Evolutionary conservation across 2,113 vertebrate genomes (phyloP).

Genomic region (Campylomormyrus tamandua): DNA sequence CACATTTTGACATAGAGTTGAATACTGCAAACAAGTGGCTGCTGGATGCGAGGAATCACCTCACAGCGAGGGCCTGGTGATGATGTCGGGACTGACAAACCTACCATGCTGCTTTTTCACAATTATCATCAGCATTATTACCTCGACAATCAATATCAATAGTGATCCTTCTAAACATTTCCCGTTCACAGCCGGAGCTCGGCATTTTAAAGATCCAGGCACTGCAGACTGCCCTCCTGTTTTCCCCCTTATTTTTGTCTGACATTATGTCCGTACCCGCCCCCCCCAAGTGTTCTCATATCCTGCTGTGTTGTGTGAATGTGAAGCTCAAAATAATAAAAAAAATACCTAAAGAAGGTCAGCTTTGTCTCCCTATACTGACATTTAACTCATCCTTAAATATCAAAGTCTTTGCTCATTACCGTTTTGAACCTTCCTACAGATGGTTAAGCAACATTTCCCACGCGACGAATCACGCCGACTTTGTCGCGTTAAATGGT

Average conservation of each 20-base stretch:
- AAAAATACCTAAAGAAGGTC: not conserved
- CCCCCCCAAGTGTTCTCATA: not conserved
- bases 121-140: not conserved
- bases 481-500: not conserved
- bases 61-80: not conserved
- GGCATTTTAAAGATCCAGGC: not conserved
- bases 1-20: not conserved
- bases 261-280: not conserved
- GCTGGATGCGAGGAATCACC: not conserved
- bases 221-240: not conserved
- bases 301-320: not conserved
- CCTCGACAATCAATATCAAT: not conserved
- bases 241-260: not conserved
- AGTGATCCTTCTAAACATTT: not conserved
- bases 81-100: not conserved
- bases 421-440: not conserved
- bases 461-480: not conserved
- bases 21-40: not conserved
- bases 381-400: not conserved
- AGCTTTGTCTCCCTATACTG: conserved; percentile 1
- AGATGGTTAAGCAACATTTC: not conserved
- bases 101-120: not conserved
- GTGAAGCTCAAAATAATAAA: not conserved
- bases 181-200: not conserved
- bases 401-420: not conserved